These are phyloP conservation scores for Chionomys nivalis DNA, from an alignment of 2,113 vertebrate genomes.

Conservation along the genomic window DNA sequence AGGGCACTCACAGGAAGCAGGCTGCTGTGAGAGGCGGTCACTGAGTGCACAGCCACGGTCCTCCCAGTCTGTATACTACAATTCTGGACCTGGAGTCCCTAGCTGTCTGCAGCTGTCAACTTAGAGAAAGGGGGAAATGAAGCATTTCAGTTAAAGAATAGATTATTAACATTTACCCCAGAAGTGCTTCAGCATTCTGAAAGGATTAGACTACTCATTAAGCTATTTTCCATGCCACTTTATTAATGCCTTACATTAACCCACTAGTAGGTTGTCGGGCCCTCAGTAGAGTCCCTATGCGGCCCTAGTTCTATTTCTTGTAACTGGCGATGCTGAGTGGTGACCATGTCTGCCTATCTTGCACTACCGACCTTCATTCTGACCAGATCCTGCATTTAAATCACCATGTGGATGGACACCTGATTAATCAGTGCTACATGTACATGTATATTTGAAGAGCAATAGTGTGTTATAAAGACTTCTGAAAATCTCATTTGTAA, in stretches of 20 bases:
- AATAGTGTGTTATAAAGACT: constrained; percentile 83
- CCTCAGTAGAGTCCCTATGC: constrained; percentile 81
- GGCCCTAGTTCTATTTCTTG: constrained; percentile 74
- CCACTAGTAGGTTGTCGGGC: constrained; percentile 80
- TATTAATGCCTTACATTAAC: constrained; percentile 88
- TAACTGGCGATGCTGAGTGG: constrained; percentile 76
- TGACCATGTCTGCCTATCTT: constrained; percentile 81
- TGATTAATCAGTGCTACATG: constrained; percentile 67
- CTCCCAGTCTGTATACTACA: neutral
- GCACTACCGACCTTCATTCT: constrained; percentile 80
- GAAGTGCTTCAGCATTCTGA: constrained; percentile 85
- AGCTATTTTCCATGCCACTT: constrained; percentile 80
- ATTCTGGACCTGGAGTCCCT: constrained; percentile 35
- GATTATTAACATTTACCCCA: constrained; percentile 70
- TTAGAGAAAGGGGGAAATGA: constrained; percentile 36
- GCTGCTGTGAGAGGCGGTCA: neutral
- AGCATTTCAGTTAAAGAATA: constrained; percentile 45
- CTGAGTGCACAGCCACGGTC: neutral
- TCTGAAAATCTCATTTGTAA: constrained; percentile 75
- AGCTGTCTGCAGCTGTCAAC: constrained; percentile 32
- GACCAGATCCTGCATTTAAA: constrained; percentile 75
- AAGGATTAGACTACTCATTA: constrained; percentile 67
- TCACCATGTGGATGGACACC: constrained; percentile 70
- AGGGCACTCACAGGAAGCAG: neutral
- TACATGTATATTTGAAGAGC: constrained; percentile 82